Evolutionary conservation across 2,888 invertebrate species (phyloP).

Genomic region (Aelia acuminata): DNA sequence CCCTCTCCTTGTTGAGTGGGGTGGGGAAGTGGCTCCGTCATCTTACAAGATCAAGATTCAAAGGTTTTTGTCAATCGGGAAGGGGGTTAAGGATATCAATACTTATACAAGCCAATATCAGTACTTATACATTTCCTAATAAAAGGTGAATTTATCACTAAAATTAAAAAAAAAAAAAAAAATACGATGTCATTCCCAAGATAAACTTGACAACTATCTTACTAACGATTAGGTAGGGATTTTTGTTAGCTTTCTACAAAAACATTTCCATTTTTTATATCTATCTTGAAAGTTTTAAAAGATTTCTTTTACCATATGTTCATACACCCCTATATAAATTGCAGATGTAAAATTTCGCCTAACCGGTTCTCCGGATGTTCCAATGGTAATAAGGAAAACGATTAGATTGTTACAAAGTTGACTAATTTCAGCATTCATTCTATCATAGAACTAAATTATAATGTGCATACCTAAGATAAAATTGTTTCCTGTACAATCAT

Average conservation of each 20-base stretch:
- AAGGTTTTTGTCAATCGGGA: not conserved
- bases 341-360: too few relatives aligned
- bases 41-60: not conserved
- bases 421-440: too few relatives aligned
- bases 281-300: not conserved
- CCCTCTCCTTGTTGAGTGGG: constrained; percentile 38
- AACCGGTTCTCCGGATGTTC: too few relatives aligned
- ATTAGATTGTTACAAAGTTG: too few relatives aligned
- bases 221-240: not conserved
- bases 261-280: not conserved
- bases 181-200: not conserved
- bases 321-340: not conserved
- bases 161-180: not conserved
- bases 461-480: too few relatives aligned
- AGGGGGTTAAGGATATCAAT: too few relatives aligned
- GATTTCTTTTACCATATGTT: not conserved
- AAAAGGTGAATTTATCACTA: not conserved
- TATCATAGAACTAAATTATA: too few relatives aligned
- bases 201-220: not conserved
- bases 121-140: not conserved
- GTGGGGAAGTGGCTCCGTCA: constrained; percentile 17
- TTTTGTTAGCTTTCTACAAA: not conserved
- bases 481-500: too few relatives aligned
- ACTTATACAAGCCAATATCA: not conserved
- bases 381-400: too few relatives aligned